Base-by-base conservation (phyloP, 2,888 invertebrate species). In the Microdon myrmicae region DNA sequence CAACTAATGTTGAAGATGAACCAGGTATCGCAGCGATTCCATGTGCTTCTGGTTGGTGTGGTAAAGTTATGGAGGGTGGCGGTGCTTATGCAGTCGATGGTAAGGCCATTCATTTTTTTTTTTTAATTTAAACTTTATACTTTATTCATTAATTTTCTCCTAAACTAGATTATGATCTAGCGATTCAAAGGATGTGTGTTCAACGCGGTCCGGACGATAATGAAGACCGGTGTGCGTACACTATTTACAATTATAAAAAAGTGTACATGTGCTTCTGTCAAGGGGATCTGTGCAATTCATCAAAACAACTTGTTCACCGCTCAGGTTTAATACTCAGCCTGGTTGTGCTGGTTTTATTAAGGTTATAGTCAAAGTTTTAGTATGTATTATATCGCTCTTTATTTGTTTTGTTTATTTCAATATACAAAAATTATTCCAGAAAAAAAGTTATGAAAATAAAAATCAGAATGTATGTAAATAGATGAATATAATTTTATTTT, bases 21-120 rank as follows among this genome's bases (percentile, higher is more conserved):
- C 83, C 83, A 0, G 92, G 92, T 0, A 85, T 94, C 1, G 84
- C 88, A 71, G 86, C 89, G 1, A 85, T 88, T 7, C 90, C 91
- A 0, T 94, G 94, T 72, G 90, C 92, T 0, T 92, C 92, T 8
- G 94, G 94, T 25, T 95, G 95, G 95, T 95, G 95, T 74, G 92
- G 90, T 14, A 95, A 95, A 82, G 87, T 93, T 39, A 85, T 92
- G 23, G 94, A 94, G 78, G 89, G 89, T 53, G 88, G 87, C 69
- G 88, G 88, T 71, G 82, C 88, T 38, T 85, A 89, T 68, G 87
- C 90, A 75, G 87, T 87, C 74, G 91, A 92, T 81, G 93, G 92
- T 90, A 80, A 77, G 70, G 69, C 20, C 1, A 16, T 10, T 44
- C 6, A 29, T 34, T 14, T 3, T 17, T 28, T 26, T 34, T 20